These are phyloP conservation scores for Sialis fuliginosa DNA, from an alignment of 2,888 invertebrate genomes.

Conservation along the genomic window DNA sequence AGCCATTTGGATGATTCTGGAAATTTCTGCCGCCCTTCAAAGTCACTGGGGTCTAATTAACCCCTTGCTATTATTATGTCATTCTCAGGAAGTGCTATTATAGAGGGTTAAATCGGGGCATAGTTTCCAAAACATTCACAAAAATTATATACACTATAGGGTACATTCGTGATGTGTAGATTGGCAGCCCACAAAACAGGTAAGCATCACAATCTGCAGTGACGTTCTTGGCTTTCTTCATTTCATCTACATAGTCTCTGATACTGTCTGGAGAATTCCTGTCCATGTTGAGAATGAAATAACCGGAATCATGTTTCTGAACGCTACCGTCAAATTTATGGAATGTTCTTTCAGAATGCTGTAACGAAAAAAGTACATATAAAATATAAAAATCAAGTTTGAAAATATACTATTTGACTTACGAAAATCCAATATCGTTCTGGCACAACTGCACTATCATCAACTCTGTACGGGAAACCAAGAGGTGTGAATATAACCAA, in stretches of 20 bases:
- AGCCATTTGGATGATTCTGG: no score
- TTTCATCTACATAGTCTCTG: conserved; percentile 13
- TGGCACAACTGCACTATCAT: not conserved
- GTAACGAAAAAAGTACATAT: not conserved
- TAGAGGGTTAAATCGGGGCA: not conserved
- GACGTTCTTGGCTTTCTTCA: not conserved
- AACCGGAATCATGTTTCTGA: conserved; percentile 19
- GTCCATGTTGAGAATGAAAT: conserved; percentile 20
- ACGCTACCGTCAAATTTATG: conserved; percentile 16
- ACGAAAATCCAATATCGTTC: conserved; percentile 1
- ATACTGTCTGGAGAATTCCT: conserved; percentile 20
- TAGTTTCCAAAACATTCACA: not conserved
- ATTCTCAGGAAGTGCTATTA: no score
- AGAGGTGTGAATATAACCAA: not conserved
- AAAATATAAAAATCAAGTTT: not conserved
- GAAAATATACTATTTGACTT: not conserved
- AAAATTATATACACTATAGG: not conserved
- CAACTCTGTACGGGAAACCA: not conserved
- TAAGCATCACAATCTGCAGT: not conserved
- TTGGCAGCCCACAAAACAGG: not conserved
- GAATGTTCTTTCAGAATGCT: conserved; percentile 11
- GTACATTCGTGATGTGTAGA: not conserved
- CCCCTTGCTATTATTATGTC: no score
- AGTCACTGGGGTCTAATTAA: no score
- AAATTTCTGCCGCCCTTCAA: no score